Base-by-base conservation (phyloP, 53 echinoderm and acorn worm species). In the Arbacia lixula region DNA sequence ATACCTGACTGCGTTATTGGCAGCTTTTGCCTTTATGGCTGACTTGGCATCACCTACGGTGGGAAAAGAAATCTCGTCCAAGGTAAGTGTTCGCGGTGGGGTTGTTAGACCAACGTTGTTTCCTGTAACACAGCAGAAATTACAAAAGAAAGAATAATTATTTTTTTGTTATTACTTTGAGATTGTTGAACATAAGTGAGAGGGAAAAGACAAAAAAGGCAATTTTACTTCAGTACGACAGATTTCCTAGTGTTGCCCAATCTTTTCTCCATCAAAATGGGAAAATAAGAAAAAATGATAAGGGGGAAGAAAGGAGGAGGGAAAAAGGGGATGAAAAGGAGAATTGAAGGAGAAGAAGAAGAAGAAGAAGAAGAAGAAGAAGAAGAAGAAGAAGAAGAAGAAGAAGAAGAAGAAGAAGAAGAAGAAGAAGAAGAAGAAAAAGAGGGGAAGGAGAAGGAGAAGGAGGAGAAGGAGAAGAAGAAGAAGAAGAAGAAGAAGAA, bases 61-160 rank as follows among this genome's bases (percentile, higher is more conserved):
- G 0, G 95, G 95, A 66, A 95, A 95, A 17, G 89, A 72, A 38
- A 93, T 85, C 34, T 95, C 91, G 2, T 93, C 95, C 76, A 95
- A 87, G 9, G 85, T 93, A 25, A 95, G 71, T 20, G 91, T 93
- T 71, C 91, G 91, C 11, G 95, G 95, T 26, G 95, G 95, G 11
- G 95, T 95, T 20, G 95, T 89, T 28, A 95, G 36, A 41, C 86
- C 95, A 36, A 95, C 93, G 42, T 77, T 21, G 38, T 85, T 83
- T 62, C 89, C 86, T 68, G 72, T 2, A 21, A 68, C 1, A 39
- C 12, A 37, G 40, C 12, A 39, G 21, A 36, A 38, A n/a, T 14
- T 64, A 28, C 26, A 32, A 19, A 19, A 31, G 34, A 20, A 29
- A 33, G 30, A n/a, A n/a, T n/a, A n/a, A n/a, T n/a, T n/a, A n/a